These are phyloP conservation scores for Oncorhynchus keta DNA, from an alignment of 2,113 vertebrate genomes.

Conservation along the genomic window DNA sequence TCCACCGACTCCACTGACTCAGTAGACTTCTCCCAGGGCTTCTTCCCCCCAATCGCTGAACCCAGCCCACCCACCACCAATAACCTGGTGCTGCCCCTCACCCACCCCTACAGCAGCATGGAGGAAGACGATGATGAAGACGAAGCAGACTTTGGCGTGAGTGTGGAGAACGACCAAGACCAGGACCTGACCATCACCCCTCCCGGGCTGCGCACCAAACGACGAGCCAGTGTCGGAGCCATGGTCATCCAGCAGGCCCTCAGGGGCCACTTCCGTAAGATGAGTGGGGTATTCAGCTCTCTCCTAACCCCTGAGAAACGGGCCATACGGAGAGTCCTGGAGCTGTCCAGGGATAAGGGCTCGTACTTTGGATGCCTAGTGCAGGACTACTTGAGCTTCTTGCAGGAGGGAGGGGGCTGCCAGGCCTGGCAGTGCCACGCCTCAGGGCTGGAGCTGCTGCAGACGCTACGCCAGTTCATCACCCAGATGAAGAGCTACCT, in stretches of 20 bases:
- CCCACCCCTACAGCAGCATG: conserved; percentile 78
- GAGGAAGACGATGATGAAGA: conserved; percentile 71
- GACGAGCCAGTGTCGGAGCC: conserved; percentile 75
- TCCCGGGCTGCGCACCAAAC: conserved; percentile 77
- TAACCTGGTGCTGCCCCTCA: conserved; percentile 66
- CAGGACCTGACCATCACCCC: conserved; percentile 76
- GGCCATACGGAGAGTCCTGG: conserved; percentile 82
- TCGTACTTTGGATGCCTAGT: conserved; percentile 95
- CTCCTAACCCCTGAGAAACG: conserved; percentile 91
- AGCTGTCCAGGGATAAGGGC: conserved; percentile 84
- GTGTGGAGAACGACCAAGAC: conserved; percentile 64
- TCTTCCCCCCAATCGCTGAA: conserved; percentile 71
- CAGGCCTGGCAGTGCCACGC: conserved; percentile 75
- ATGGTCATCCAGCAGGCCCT: conserved; percentile 84
- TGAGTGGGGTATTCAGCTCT: conserved; percentile 91
- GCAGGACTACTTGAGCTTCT: conserved; percentile 91
- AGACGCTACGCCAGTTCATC: conserved; percentile 96
- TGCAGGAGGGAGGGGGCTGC: conserved; percentile 84
- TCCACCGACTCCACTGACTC: conserved; percentile 82
- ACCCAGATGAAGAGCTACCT: conserved; percentile 97
- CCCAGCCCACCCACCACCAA: conserved; percentile 50
- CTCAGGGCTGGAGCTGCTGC: conserved; percentile 88
- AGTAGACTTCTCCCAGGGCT: conserved; percentile 79
- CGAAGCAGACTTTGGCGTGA: conserved; percentile 58
- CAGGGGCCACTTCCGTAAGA: conserved; percentile 85